Conservation (phyloP, 2,797 vertebrate species). For the Nasua narica region DNA sequence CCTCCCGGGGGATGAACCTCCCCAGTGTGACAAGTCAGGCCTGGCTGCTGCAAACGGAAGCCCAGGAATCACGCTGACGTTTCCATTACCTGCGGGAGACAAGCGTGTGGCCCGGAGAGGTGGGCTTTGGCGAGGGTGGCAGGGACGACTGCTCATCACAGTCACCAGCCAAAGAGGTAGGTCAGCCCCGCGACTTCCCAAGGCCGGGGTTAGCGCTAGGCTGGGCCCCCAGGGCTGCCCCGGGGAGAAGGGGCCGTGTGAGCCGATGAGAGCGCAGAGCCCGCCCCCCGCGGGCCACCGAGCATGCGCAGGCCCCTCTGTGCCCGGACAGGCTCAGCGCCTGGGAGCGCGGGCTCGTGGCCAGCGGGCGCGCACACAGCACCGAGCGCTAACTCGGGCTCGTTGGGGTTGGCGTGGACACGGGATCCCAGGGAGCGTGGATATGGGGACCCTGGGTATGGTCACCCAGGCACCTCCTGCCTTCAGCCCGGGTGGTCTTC, state of each 20-base stretch:
- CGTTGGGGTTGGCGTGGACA: neutral
- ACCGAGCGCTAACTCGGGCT: accelerated
- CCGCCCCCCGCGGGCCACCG: neutral
- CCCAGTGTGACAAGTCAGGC: neutral
- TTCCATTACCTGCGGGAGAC: constrained; percentile 78
- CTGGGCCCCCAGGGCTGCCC: neutral
- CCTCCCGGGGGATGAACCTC: neutral
- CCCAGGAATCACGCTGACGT: constrained; percentile 82
- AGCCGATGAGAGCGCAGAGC: neutral
- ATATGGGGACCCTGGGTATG: accelerated
- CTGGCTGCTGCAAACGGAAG: constrained; percentile 58
- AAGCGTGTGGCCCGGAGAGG: constrained; percentile 26
- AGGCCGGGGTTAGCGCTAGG: neutral
- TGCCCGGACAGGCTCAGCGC: neutral
- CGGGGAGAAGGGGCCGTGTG: accelerated
- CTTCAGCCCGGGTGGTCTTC: neutral
- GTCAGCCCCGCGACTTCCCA: neutral
- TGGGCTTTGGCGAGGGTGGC: accelerated
- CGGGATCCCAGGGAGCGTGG: accelerated
- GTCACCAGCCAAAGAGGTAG: neutral
- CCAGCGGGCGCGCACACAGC: accelerated
- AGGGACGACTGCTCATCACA: neutral
- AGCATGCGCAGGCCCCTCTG: accelerated
- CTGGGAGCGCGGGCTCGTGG: neutral
- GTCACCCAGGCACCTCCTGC: neutral